Evolutionary conservation across 2,113 vertebrate species (phyloP), one percentile per base, ranked within the genome.

Genomic region (Aythya baeri): DNA sequence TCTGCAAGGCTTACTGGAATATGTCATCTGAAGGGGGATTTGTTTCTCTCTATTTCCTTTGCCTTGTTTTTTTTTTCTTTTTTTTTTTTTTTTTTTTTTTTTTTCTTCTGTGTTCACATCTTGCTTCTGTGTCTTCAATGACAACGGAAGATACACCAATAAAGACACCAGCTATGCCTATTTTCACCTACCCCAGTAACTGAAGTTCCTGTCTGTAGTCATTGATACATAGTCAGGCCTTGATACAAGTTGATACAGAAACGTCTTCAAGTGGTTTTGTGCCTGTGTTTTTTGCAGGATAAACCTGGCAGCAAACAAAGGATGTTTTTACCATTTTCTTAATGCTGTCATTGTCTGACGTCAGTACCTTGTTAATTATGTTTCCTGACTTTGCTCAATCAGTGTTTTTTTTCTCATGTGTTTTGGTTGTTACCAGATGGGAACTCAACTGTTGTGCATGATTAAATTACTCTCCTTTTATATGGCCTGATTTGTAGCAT

Each of bases 261-360:
- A 20, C 6, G 13, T 62, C 91, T 72, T n/a, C 71, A 31, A 25
- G 43, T 21, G 71, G 16, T 63, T 58, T 70, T 62, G 62, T 29
- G 36, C 46, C 4, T 61, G 34, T 85, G 44, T 38, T 22, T 67
- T 67, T 67, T 88, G 52, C 72, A 74, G 79, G 87, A 29, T 86
- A 88, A 93, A 68, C 38, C 88, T 79, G 85, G 38, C 26, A 26
- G 26, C 0, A 65, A 63, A 84, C 93, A 93, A 86, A 94, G 78
- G 79, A 75, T 91, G 94, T 92, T 97, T 94, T 95, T 41, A 71
- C 66, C 90, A 12, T 88, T 86, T 93, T 89, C 80, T 86, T 62
- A 11, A 14, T 0, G 5, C 84, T 88, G 88, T 65, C 32, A 9
- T 70, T 59, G 65, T 71, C 67, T 83, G 86, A 92, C 21, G 44